Base-by-base conservation (phyloP, 1,140 invertebrate species). In the Tetramorium simillimum region DNA sequence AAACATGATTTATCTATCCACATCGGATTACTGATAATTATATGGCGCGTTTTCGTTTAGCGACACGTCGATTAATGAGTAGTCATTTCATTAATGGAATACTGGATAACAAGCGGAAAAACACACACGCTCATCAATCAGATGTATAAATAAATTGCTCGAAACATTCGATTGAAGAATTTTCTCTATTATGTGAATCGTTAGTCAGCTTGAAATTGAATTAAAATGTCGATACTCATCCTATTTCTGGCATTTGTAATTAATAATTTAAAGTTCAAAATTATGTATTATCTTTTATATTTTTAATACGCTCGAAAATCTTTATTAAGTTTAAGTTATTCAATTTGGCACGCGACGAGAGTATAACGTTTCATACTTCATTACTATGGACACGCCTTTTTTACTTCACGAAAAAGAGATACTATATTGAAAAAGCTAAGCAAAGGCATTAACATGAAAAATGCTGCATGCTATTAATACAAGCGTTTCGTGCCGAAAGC, bases 51-150 rank as follows among this genome's bases (percentile, higher is more conserved):
- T 6, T n/a, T 63, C 56, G 43, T 72, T 82, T 33, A 72, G 37
- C 46, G 43, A 72, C 46, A 62, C 43, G 7, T 56, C 56, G 75
- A 75, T 86, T 88, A 88, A 86, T 72, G 76, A 56, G 14, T 72
- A 37, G 49, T 88, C 75, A 81, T 86, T 78, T 56, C 33, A 53
- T 72, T 69, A 86, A 86, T 72, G n/a, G 33, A 88, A 86, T 80
- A 86, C 37, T 43, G 75, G 60, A 7, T 67, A 86, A 86, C 78
- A 81, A 43, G 65, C 63, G 53, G 46, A 86, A 70, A 67, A 69
- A 69, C 65, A 69, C n/a, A 21, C 21, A 40, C 14, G 40, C 40
- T 21, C 12, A 28, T 78, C 46, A 37, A 43, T 84, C 60, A 75
- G 6, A 7, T 14, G 46, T 51, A 60, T 49, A 51, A 72, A 85